A percentile compares a stretch with the other conserved stretches of the same genome.
Evolutionary conservation across 2,113 vertebrate species (phyloP).

Genomic region (Corythoichthys haematopterus): DNA sequence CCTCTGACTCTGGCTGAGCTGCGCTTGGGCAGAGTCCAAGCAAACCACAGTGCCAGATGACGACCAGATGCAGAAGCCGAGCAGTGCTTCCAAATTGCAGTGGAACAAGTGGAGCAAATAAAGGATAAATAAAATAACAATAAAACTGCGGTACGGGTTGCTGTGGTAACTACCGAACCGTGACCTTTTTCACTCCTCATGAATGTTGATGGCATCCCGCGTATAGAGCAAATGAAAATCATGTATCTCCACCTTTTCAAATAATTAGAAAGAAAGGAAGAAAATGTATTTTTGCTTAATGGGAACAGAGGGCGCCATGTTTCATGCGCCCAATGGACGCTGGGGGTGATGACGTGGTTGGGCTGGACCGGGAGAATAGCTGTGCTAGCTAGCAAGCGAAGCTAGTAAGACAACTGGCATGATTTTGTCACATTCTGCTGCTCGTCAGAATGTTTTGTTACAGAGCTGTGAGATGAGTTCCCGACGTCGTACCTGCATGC

Average conservation of each 20-base stretch:
- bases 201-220: neutral
- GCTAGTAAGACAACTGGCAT: no score
- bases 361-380: no score
- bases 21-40: constrained; percentile 48
- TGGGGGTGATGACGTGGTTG: no score
- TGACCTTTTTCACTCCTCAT: neutral
- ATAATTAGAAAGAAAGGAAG: neutral
- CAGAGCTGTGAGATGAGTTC: no score
- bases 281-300: neutral
- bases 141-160: constrained; percentile 3
- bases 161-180: constrained; percentile 10
- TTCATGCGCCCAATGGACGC: no score
- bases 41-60: constrained; percentile 57
- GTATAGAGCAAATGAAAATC: neutral
- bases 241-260: neutral
- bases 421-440: no score
- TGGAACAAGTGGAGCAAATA: constrained; percentile 1
- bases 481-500: no score
- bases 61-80: constrained; percentile 50
- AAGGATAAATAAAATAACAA: neutral
- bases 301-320: no score
- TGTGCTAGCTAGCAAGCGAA: no score
- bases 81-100: neutral
- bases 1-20: constrained; percentile 35
- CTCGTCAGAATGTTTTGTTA: no score